Evolutionary conservation across 2,888 invertebrate species (phyloP), one percentile per base, ranked within the genome.

Genomic region (Nymphalis c-album): DNA sequence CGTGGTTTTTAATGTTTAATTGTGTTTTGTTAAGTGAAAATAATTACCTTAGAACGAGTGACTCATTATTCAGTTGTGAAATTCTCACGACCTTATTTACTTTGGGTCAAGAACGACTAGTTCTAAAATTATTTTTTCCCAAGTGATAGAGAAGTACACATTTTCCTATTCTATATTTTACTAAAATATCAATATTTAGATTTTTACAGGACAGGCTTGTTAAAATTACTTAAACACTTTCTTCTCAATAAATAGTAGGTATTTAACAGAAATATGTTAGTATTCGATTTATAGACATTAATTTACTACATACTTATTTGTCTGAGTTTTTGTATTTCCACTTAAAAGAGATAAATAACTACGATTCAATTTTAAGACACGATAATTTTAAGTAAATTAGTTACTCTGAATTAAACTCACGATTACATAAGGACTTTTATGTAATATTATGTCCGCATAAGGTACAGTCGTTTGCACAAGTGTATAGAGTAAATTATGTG

Each of bases 21-120:
- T 16, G 22, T 51, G 16, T 51, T 22, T 51, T 22, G 20, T 51
- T 51, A 13, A 51, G 51, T 51, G 51, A 51, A 22, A 51, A 22
- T 22, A 51, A 22, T 20, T 22, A 35, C 55, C 10, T 31, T n/a
- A 55, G n/a, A 55, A n/a, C n/a, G 17, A 55, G 31, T 59, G 20
- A 46, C 16, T 57, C 62, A 63, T 67, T 67, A 63, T 69, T 63
- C 40, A 51, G 45, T 60, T 57, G 7, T 17, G 20, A 51, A 50
- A 61, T 63, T 69, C 65, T 13, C 65, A 66, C 63, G 60, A 47
- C 62, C 58, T 62, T 18, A 59, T 55, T 22, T 62, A 10, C 26
- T 60, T 69, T 40, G 57, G 65, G 69, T 69, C 60, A 63, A 60
- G 63, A 47, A 66, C 66, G 53, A 64, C 18, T 10, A n/a, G 55